Percentiles rank a stretch among this genome's conserved stretches.
These are phyloP conservation scores for Ctenoplectra terminalis DNA, from an alignment of 1,140 invertebrate genomes.

Conservation along the genomic window DNA sequence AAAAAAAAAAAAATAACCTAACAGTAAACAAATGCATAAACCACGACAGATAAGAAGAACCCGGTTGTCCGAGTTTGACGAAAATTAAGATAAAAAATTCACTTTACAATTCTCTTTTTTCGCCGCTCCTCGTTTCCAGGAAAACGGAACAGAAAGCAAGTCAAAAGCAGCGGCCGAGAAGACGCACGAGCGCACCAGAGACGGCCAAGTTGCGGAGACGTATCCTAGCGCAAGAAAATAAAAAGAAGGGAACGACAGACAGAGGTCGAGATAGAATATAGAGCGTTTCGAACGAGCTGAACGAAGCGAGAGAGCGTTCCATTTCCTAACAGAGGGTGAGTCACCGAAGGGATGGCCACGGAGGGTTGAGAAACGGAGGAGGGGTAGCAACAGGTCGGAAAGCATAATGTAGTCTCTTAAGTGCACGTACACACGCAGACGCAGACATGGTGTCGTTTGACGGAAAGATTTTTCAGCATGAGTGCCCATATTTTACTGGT, in stretches of 20 bases:
- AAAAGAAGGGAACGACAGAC: neutral
- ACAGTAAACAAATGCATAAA: too few species aligned
- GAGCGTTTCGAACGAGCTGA: conserved; percentile 32
- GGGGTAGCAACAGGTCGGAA: conserved; percentile 80
- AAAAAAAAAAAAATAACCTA: too few species aligned
- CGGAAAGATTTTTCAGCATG: neutral
- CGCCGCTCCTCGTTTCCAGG: neutral
- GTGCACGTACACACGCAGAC: conserved; percentile 53
- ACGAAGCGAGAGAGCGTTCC: conserved; percentile 32
- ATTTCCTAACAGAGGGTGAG: conserved; percentile 51
- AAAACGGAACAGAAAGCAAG: neutral
- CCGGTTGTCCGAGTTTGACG: too few species aligned
- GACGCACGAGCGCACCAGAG: neutral
- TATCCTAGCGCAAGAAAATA: neutral
- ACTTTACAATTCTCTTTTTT: too few species aligned
- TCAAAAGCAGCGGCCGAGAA: neutral
- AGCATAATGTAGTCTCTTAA: conserved; percentile 77
- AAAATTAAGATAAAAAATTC: too few species aligned
- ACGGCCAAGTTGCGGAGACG: neutral
- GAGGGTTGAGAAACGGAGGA: conserved; percentile 58
- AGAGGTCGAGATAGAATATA: conserved; percentile 26
- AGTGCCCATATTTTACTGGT: neutral
- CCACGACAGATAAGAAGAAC: too few species aligned
- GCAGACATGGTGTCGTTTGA: neutral
- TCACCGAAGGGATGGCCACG: conserved; percentile 54